These are phyloP conservation scores for Drosophila willistoni DNA, from an alignment of 1,140 invertebrate genomes.

Conservation along the genomic window DNA sequence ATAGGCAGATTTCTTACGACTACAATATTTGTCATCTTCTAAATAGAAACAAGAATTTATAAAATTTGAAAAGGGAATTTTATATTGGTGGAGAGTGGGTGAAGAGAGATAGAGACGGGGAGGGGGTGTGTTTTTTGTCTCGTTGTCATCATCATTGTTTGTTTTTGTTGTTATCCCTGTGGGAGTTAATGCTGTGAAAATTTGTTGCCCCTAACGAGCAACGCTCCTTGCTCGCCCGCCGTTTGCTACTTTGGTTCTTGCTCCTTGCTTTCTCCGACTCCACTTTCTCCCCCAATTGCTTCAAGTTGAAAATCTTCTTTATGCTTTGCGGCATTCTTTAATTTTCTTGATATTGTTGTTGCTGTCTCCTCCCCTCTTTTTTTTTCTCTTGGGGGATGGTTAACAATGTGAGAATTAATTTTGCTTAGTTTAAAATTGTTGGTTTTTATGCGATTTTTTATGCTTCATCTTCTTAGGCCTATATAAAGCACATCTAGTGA, in stretches of 20 bases:
- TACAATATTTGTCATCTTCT: neutral
- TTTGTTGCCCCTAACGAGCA: conserved; percentile 35
- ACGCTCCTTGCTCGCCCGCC: conserved; percentile 27
- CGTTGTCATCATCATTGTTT: conserved; percentile 24
- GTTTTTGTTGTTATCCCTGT: conserved; percentile 40
- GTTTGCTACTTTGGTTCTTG: neutral
- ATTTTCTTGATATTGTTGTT: conserved; percentile 24
- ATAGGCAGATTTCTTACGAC: neutral
- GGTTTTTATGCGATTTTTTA: conserved; percentile 32
- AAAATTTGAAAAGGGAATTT: neutral
- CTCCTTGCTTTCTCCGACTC: neutral
- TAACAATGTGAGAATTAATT: conserved; percentile 54
- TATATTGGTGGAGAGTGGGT: neutral
- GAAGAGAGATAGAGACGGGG: neutral
- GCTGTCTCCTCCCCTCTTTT: neutral
- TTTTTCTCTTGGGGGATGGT: conserved; percentile 15
- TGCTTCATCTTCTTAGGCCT: conserved; percentile 12
- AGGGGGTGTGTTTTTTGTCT: neutral
- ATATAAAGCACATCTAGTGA: conserved; percentile 33
- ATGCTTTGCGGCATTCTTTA: conserved; percentile 47
- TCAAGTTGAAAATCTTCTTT: conserved; percentile 27
- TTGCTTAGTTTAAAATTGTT: conserved; percentile 43
- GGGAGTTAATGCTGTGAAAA: conserved; percentile 30
- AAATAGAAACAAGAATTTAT: neutral
- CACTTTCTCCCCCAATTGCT: neutral